Evolutionary conservation across 2,113 vertebrate genomes (phyloP), one percentile per base, ranked within the genome.

Genomic region (Eleginops maclovinus): DNA sequence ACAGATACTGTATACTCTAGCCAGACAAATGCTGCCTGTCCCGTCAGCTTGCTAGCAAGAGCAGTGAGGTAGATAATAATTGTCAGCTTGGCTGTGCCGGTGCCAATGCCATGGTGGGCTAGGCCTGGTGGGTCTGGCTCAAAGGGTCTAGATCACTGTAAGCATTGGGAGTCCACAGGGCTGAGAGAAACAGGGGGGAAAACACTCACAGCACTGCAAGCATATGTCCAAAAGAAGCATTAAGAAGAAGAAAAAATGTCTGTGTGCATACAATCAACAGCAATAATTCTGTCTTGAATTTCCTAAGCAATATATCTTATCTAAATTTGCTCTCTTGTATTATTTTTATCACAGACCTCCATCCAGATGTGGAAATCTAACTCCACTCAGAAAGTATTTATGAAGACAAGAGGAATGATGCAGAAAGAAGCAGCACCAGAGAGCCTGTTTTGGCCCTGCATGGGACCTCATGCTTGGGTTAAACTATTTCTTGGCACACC

Each of bases 51-150:
- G 89, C 88, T 92, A 83, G 88, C 91, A 89, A 75, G 90, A 65
- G 88, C 89, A 91, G 80, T 88, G 89, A 93, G 85, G 82, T 92
- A 91, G 91, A 92, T 91, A 83, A 87, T 90, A 89, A 82, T 91
- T 81, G 86, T 89, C 90, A 87, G 88, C 81, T 82, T 92, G 85
- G 72, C 69, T 77, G 71, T 80, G 58, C 19, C 47, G 19, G 58
- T 90, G 89, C 87, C 88, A 91, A 55, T 80, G 79, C 60, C 72
- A 64, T 84, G 87, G 81, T 83, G 87, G 77, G 84, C 87, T 64
- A n/a, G 73, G 47, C 77, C 50, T 83, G 83, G 77, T 81, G 54
- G 66, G 60, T 86, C 77, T 89, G 88, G 85, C 84, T 84, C 17
- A 75, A 64, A 69, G 17, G 46, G 53, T 78, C 79, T 47, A 13